These are phyloP conservation scores for Sminthurides aquaticus DNA, from an alignment of 2,888 invertebrate genomes.

Conservation along the genomic window DNA sequence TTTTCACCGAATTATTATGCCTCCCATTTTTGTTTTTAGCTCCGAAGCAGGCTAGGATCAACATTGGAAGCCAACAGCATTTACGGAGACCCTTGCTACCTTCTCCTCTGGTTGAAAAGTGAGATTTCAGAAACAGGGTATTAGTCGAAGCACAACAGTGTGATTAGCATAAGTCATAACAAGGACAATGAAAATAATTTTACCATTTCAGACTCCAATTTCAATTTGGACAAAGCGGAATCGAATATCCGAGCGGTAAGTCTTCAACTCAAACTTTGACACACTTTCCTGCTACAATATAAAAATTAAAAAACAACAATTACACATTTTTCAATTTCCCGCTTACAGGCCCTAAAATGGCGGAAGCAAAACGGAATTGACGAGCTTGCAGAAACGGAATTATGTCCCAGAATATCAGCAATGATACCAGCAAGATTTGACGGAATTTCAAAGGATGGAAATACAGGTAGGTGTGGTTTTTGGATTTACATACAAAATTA, in stretches of 20 bases:
- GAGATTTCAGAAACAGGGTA: no score
- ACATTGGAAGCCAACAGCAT: no score
- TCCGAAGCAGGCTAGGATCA: no score
- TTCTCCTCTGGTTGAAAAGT: constrained; percentile 2
- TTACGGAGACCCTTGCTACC: neutral
- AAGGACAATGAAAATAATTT: neutral
- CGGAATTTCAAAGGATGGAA: neutral
- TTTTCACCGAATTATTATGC: no score
- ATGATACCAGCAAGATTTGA: neutral
- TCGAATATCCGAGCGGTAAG: neutral
- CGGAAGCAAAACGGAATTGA: neutral
- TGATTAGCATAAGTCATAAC: neutral
- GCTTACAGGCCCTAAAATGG: neutral
- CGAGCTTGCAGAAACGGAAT: neutral
- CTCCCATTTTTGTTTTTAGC: no score
- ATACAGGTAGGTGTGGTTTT: neutral
- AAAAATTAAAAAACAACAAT: no score
- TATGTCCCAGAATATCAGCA: neutral
- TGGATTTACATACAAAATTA: neutral
- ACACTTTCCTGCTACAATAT: no score
- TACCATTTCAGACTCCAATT: neutral
- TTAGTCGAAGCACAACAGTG: no score
- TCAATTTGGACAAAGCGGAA: neutral
- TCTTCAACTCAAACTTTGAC: no score
- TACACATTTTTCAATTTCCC: no score